Conservation (phyloP, 2,797 vertebrate genomes). For the Euphonia xanthogaster region DNA sequence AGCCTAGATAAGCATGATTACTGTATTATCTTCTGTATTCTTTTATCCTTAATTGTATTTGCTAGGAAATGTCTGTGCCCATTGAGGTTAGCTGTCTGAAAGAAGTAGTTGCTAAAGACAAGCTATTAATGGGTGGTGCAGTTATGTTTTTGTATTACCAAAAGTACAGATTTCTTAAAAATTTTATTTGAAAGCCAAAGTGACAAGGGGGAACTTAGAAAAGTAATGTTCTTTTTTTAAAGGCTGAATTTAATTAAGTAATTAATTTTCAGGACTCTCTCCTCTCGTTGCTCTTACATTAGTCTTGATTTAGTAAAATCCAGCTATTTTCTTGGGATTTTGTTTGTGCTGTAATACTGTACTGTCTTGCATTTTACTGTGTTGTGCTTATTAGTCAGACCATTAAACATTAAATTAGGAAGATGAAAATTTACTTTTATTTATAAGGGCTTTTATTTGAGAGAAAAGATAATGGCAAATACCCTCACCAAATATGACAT, state of each 20-base stretch:
- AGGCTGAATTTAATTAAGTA: background rate
- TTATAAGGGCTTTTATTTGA: background rate
- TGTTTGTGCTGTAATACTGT: background rate
- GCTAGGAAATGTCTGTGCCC: background rate
- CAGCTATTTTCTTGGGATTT: background rate
- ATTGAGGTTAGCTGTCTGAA: background rate
- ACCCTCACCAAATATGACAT: background rate
- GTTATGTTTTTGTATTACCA: background rate
- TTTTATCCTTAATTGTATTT: background rate
- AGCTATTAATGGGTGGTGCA: background rate
- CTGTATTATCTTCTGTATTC: background rate
- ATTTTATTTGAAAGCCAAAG: background rate
- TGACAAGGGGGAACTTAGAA: background rate
- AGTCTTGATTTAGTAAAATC: background rate
- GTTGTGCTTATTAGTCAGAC: background rate
- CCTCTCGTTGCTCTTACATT: background rate
- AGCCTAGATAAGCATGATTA: background rate
- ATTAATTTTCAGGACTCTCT: background rate
- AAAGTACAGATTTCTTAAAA: background rate
- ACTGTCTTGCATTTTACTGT: background rate
- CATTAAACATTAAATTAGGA: conserved; percentile 3
- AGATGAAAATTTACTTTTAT: background rate
- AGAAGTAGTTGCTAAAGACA: background rate
- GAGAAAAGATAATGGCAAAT: background rate
- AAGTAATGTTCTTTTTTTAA: background rate